Evolutionary conservation across 1,140 invertebrate species (phyloP), one percentile per base, ranked within the genome.

Genomic region (Pollicipes pollicipes): DNA sequence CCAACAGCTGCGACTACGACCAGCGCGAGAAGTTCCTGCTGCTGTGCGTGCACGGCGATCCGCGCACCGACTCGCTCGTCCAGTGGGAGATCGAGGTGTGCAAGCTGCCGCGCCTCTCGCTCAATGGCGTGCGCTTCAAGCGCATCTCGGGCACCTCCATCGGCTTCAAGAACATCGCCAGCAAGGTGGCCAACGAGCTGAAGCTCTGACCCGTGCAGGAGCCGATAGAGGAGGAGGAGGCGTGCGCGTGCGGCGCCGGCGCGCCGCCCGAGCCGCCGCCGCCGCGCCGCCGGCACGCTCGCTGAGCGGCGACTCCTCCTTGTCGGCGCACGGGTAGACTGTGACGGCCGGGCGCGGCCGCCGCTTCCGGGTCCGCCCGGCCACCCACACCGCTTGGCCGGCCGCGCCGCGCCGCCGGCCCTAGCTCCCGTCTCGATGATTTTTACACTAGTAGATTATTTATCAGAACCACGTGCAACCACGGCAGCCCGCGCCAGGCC

Each of bases 101-200:
- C 85, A 99, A 99, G 84, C 83, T 99, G 80, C 97, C 97, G 68
- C 86, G 97, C 69, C 86, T 99, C 70, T 98, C 94, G 70, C 85
- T 99, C 72, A 99, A 99, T 81, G 97, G 97, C 70, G 97, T 99
- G 69, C 89, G 97, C 70, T 99, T 99, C 82, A 99, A 99, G 83
- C 86, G 97, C 78, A 99, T 99, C 83, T 96, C 95, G 75, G 97
- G 97, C 78, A 99, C 97, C 72, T 98, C 95, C 77, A 99, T 99
- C 83, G 96, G 96, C 77, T 99, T 99, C 87, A 99, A 99, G 83
- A 99, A 99, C 84, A 99, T 99, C 86, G 97, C 97, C 79, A 97
- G 95, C 74, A 98, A 98, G 86, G 97, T 99, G 82, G 96, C 96
- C 75, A 98, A 98, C 85, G 97, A 99, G 83, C 87, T 99, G 82